Evolutionary conservation across 2,888 invertebrate genomes (phyloP).

Genomic region (Drosophila colorata): DNA sequence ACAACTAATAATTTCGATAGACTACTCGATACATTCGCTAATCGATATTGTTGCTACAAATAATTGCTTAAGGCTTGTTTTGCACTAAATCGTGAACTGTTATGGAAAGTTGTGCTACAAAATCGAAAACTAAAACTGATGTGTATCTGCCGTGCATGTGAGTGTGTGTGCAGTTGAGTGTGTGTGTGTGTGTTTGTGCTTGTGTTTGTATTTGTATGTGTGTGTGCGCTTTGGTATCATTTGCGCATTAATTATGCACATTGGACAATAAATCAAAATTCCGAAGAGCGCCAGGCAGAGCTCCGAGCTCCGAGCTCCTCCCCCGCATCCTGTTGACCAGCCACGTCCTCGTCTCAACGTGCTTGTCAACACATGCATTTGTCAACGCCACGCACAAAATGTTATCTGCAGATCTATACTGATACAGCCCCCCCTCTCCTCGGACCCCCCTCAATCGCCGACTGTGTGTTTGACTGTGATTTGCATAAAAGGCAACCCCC

Average conservation of each 20-base stretch:
- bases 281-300: slow-evolving; percentile 21
- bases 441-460: background rate
- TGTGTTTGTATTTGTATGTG: slow-evolving; percentile 3
- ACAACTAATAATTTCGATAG: too few species aligned
- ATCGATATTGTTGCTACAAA: background rate
- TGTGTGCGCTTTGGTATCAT: slow-evolving; percentile 53
- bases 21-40: too few species aligned
- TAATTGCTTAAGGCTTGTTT: background rate
- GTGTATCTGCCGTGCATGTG: background rate
- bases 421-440: background rate
- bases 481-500: slow-evolving; percentile 65
- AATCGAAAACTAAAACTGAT: background rate
- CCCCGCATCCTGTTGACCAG: slow-evolving; percentile 27
- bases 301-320: slow-evolving; percentile 20
- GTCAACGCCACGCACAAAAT: slow-evolving; percentile 70
- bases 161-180: slow-evolving; percentile 1
- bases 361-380: slow-evolving; percentile 76
- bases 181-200: slow-evolving; percentile 3
- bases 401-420: slow-evolving; percentile 42
- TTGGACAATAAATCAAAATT: slow-evolving; percentile 75
- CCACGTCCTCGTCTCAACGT: slow-evolving; percentile 22
- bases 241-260: slow-evolving; percentile 78
- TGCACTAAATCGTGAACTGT: too few species aligned
- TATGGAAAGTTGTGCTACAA: background rate
- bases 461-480: slow-evolving; percentile 51